A percentile compares a stretch with the other conserved stretches of the same genome.
Conservation (phyloP, 2,888 invertebrate genomes). For the Theretra japonica region DNA sequence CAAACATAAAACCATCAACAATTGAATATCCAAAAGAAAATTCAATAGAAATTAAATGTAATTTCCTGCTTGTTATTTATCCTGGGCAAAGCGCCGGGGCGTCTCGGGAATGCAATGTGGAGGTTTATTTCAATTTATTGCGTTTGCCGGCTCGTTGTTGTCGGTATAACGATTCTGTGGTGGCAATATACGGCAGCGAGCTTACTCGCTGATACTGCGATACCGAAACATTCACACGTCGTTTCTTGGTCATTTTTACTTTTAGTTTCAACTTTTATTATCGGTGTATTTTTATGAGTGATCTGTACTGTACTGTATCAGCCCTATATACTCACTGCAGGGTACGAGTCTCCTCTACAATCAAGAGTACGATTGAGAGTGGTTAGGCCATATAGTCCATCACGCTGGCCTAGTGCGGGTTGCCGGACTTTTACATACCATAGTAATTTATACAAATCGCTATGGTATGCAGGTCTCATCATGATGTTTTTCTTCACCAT, state of each 20-base stretch:
- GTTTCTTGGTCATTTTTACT: not conserved
- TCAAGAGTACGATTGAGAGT: too few relatives aligned
- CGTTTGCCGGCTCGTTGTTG: constrained; percentile 40
- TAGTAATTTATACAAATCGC: too few relatives aligned
- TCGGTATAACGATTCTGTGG: constrained; percentile 29
- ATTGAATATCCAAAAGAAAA: not conserved
- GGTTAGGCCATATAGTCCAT: too few relatives aligned
- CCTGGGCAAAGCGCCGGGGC: constrained; percentile 36
- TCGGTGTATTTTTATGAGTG: too few relatives aligned
- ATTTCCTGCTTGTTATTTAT: constrained; percentile 39
- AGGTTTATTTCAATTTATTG: constrained; percentile 51
- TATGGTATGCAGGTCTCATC: too few relatives aligned
- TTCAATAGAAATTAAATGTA: constrained; percentile 4
- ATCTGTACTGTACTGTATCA: too few relatives aligned
- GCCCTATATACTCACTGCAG: too few relatives aligned
- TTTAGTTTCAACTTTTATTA: not conserved
- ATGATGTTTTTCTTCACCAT: too few relatives aligned
- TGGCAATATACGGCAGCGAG: constrained; percentile 1
- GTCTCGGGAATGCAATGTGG: constrained; percentile 41
- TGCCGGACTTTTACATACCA: too few relatives aligned
- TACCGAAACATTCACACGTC: not conserved
- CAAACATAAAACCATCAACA: not conserved
- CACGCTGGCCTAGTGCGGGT: too few relatives aligned
- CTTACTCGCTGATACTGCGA: not conserved
- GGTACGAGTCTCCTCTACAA: too few relatives aligned